These are phyloP conservation scores for Campoletis raptor DNA, from an alignment of 2,888 invertebrate species.

Conservation along the genomic window DNA sequence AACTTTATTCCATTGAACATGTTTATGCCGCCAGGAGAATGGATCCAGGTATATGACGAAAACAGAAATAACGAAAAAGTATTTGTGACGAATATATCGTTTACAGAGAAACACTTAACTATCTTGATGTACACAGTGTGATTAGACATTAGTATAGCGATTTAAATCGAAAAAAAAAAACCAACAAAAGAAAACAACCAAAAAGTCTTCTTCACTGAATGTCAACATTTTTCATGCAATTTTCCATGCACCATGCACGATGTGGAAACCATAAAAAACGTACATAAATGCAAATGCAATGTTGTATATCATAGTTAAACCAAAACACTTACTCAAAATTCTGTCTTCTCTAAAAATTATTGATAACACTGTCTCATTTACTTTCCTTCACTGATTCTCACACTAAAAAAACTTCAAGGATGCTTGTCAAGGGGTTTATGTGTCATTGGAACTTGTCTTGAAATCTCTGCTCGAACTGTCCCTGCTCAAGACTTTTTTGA, in stretches of 20 bases:
- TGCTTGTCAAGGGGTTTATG: conserved; percentile 13
- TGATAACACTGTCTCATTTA: neutral
- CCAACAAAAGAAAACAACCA: conserved; percentile 13
- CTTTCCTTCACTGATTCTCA: neutral
- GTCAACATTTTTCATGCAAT: conserved; percentile 36
- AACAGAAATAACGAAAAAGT: conserved; percentile 13
- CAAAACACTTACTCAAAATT: conserved; percentile 4
- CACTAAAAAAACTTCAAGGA: neutral
- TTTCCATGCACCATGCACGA: conserved; percentile 64
- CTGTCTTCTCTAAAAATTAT: conserved; percentile 3
- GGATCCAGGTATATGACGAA: conserved; percentile 72
- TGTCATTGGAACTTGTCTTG: conserved; percentile 11
- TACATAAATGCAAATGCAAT: conserved; percentile 52
- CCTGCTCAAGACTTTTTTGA: neutral
- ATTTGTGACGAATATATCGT: neutral
- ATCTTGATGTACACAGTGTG: conserved; percentile 47
- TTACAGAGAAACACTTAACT: conserved; percentile 31
- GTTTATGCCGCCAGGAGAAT: conserved; percentile 73
- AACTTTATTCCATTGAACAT: conserved; percentile 60
- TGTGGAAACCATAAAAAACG: conserved; percentile 26
- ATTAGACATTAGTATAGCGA: conserved; percentile 26
- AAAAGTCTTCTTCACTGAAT: conserved; percentile 12
- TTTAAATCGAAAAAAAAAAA: neutral
- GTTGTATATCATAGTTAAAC: conserved; percentile 38
- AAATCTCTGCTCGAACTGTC: conserved; percentile 27